Evolutionary conservation across 2,888 invertebrate genomes (phyloP), one percentile per base, ranked within the genome.

Genomic region (Hirtodrosophila cameraria): DNA sequence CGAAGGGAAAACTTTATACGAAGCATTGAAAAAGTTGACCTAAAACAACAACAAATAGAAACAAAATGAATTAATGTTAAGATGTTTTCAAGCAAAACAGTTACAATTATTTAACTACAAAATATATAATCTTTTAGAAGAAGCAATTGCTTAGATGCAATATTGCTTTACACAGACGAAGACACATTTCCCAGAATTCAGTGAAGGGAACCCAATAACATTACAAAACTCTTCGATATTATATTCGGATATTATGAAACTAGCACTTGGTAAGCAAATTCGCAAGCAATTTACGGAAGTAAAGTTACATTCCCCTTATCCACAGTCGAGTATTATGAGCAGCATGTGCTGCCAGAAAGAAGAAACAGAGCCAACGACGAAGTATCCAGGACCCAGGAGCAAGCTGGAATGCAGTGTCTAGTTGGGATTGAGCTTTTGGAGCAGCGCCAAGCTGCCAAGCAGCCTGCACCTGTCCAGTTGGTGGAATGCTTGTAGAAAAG

Each of bases 321-420:
- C 12, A 2, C 30, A 66, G 70, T 48, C 30, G 55, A 42, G 11
- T 43, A 62, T 20, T 53, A 53, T 13, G 23, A 28, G n/a, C 20
- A 31, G 2, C 35, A 33, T 36, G 52, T 68, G 35, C 12, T 43
- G 12, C 42, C 2, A 20, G 3, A 20, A 3, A 5, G 18, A 2
- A 20, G 18, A 3, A 3, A 20, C 23, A 23, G 23, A 7, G 5
- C 41, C n/a, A 41, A 52, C 33, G 6, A 7, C 6, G 7, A 8
- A 2, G 28, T n/a, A n/a, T n/a, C n/a, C n/a, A n/a, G n/a, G n/a
- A n/a, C n/a, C 6, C 9, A 7, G 27, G 18, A 31, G 3, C n/a
- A 12, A 31, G 3, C n/a, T n/a, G 6, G 38, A 12, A 9, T 16
- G 0, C 1, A 15, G 1, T n/a, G 20, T 1, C 2, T 28, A 35